These are phyloP conservation scores for Netelia virgata DNA, from an alignment of 2,888 invertebrate species.

Conservation along the genomic window DNA sequence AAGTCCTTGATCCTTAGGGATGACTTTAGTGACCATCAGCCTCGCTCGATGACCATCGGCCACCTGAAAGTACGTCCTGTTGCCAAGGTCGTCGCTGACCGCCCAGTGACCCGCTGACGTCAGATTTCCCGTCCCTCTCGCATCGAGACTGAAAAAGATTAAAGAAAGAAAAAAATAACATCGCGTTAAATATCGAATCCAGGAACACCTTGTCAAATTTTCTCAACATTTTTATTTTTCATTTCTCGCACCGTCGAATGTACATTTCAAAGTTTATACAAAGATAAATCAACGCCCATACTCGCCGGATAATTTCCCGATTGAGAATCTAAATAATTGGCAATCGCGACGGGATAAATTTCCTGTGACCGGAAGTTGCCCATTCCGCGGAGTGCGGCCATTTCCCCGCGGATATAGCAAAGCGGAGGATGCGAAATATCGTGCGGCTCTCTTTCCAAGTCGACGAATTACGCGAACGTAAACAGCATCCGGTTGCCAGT, in stretches of 20 bases:
- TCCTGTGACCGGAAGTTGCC: slow-evolving; percentile 47
- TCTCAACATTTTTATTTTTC: no score
- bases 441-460: slow-evolving; percentile 28
- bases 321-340: slow-evolving; percentile 16
- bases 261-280: not conserved
- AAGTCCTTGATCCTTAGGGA: slow-evolving; percentile 91
- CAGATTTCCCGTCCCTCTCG: slow-evolving; percentile 89
- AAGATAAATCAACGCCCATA: not conserved
- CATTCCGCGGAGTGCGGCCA: slow-evolving; percentile 11
- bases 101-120: slow-evolving; percentile 90
- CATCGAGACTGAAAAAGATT: slow-evolving; percentile 89
- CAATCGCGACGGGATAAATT: slow-evolving; percentile 21
- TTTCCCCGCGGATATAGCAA: slow-evolving; percentile 13
- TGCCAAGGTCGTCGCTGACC: slow-evolving; percentile 91
- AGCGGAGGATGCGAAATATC: slow-evolving; percentile 23
- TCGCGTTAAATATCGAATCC: not conserved
- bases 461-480: slow-evolving; percentile 69
- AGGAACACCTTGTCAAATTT: not conserved
- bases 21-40: slow-evolving; percentile 90
- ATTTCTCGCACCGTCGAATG: not conserved
- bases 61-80: slow-evolving; percentile 90
- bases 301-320: slow-evolving; percentile 1
- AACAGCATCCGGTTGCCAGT: slow-evolving; percentile 73
- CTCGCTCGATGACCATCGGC: slow-evolving; percentile 89
- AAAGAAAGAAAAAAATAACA: slow-evolving; percentile 2